Base-by-base conservation (phyloP, 2,113 vertebrate genomes). In the Anarhynchus alexandrinus region DNA sequence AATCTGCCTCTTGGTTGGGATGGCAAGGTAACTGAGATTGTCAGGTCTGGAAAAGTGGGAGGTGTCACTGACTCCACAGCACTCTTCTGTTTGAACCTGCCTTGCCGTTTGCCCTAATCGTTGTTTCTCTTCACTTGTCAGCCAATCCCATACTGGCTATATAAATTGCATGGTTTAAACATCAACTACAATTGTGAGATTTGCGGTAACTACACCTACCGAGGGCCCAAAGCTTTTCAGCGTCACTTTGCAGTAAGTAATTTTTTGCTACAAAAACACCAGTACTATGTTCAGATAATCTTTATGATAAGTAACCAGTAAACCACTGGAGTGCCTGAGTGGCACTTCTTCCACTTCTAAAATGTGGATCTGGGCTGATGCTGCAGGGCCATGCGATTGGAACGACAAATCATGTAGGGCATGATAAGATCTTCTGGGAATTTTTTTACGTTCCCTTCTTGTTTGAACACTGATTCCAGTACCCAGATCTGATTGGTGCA, bases 161-260 rank as follows among this genome's bases (percentile, higher is more conserved):
- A 99, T 36, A 99, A 99, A 89, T 98, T 99, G 12, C 99, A 99
- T 1, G 99, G 99, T 10, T 97, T 99, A 55, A 99, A 99, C 96
- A 99, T 99, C 98, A 99, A 99, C 98, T 99, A 99, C 98, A 99
- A 99, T 93, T 99, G 99, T 98, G 99, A 99, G 98, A 99, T 99
- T 42, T 99, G 99, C 92, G 99, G 99, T 17, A 99, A 99, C 98
- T 99, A 99, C 97, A 99, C 99, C 4, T 99, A 99, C 98, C 97
- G 99, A 71, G 99, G 99, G 42, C 99, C 99, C 86, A 99, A 99
- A 92, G 99, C 99, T 32, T 99, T 99, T 95, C 99, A 99, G 98
- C 98, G 99, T 34, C 99, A 99, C 95, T 99, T 99, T 71, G 99
- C 99, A 52, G 99, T 99, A 88, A 98, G 98, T 92, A 49, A 5